A percentile compares a stretch with the other conserved stretches of the same genome.
Conservation (phyloP, 2,888 invertebrate genomes). For the Margaritifera margaritifera region DNA sequence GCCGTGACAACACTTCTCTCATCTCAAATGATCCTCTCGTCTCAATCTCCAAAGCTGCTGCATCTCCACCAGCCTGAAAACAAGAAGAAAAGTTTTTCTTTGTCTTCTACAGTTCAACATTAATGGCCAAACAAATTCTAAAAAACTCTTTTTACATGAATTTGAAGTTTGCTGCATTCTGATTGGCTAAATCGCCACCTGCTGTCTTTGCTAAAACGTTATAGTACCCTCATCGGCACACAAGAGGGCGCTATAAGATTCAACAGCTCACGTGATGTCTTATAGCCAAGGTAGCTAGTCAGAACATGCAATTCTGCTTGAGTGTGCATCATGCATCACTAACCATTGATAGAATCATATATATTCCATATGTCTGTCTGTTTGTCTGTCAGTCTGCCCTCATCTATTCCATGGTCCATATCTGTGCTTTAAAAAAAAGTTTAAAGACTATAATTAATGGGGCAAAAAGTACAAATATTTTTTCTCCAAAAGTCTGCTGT, state of each 20-base stretch:
- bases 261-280: too few species aligned
- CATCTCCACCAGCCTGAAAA: too few species aligned
- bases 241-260: too few species aligned
- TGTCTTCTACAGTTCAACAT: background rate
- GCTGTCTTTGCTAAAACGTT: background rate
- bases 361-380: background rate
- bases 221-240: background rate
- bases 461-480: too few species aligned
- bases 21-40: constrained; percentile 54
- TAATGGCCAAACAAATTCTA: background rate
- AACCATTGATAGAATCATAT: background rate
- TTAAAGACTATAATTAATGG: too few species aligned
- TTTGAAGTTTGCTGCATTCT: constrained; percentile 1
- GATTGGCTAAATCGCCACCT: background rate
- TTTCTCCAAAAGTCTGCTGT: too few species aligned
- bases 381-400: background rate
- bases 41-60: constrained; percentile 5
- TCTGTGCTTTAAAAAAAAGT: too few species aligned
- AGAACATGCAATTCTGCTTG: too few species aligned
- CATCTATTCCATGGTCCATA: background rate
- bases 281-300: too few species aligned
- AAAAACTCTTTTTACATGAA: background rate
- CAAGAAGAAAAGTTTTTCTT: background rate
- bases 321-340: background rate
- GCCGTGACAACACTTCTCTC: constrained; percentile 59